Conservation (phyloP, 2,888 invertebrate species). For the Lacanobia wlatinum region DNA sequence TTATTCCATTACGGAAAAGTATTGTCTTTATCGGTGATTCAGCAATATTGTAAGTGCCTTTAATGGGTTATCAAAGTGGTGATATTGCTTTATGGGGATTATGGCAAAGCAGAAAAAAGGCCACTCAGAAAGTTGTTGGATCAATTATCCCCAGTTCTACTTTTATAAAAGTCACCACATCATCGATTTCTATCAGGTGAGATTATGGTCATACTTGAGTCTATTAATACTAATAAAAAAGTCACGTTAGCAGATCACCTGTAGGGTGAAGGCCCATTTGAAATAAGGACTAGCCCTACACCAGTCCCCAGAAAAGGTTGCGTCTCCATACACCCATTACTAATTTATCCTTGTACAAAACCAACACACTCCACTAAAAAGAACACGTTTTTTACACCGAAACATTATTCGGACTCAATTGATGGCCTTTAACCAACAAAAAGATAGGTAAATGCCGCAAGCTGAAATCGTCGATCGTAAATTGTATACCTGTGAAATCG, state of each 20-base stretch:
- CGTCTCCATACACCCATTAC: constrained; percentile 7
- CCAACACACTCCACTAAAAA: constrained; percentile 45
- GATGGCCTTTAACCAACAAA: constrained; percentile 56
- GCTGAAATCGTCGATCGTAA: constrained; percentile 63
- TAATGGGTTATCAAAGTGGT: neutral
- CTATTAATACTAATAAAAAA: neutral
- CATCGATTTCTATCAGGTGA: no score
- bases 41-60: constrained; percentile 28
- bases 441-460: constrained; percentile 56
- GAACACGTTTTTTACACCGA: constrained; percentile 47
- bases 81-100: neutral
- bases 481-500: constrained; percentile 66
- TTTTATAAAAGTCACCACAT: neutral
- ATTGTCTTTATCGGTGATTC: constrained; percentile 20
- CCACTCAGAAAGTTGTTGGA: neutral
- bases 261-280: neutral
- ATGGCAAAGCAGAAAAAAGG: neutral
- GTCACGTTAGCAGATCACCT: neutral
- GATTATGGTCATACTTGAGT: no score
- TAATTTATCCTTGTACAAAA: constrained; percentile 29
- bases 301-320: constrained; percentile 2
- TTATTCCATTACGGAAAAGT: constrained; percentile 38
- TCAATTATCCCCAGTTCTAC: neutral
- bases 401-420: constrained; percentile 57
- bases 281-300: neutral